Base-by-base conservation (phyloP, 2,888 invertebrate genomes). In the Boloria euphrosyne region DNA sequence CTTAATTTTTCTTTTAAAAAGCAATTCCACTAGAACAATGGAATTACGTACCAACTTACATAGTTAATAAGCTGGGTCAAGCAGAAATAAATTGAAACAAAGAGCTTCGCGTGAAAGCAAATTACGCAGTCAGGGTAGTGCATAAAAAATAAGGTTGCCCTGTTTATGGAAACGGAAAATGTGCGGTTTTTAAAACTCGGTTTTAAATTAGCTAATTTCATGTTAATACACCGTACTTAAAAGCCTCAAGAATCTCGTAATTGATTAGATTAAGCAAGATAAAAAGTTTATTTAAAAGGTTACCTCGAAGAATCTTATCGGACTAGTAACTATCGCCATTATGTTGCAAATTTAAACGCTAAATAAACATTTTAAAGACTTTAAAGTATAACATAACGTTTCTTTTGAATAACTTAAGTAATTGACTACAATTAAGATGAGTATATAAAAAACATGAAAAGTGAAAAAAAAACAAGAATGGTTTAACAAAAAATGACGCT, bases 61-160 rank as follows among this genome's bases (percentile, higher is more conserved):
- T 58, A 64, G 57, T 62, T 64, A 65, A 69, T 69, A 63, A 70
- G 66, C 57, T 66, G 77, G 78, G 78, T 79, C 75, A 65, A 70
- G 60, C 51, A 44, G 77, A 76, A 73, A 83, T 81, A 81, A 80
- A 81, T 80, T 80, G 77, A 77, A 76, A 79, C 79, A 79, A 76
- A 78, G 79, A 79, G 76, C 71, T 75, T 73, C 76, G 73, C 72
- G 71, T 73, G 75, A 73, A 75, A 77, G 78, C 79, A 80, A 84
- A 84, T 83, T 81, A 80, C 80, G 76, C 75, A 77, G 76, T 76
- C 74, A 68, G 72, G 74, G 77, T 71, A 70, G 74, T 69, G 77
- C 76, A 75, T 76, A 76, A 77, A 78, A 78, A 81, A 81, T 76
- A 74, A 76, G 75, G 69, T 74, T 74, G 51, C 49, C 62, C 62